Base-by-base conservation (phyloP, 2,888 invertebrate genomes). In the Brachypalpus laphriformis region DNA sequence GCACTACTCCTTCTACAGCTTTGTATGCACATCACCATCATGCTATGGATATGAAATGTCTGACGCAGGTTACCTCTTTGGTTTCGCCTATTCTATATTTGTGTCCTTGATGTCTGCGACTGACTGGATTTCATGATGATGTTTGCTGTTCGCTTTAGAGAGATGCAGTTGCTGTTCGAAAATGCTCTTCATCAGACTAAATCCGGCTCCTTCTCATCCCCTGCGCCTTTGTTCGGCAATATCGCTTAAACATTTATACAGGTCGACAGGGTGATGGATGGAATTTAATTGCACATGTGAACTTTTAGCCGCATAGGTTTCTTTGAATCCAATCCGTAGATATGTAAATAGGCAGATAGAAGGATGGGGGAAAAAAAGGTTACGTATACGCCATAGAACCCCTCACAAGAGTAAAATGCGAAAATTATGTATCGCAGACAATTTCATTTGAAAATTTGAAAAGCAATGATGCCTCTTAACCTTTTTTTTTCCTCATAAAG, bases 51-150 rank as follows among this genome's bases (percentile, higher is more conserved):
- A 61, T 70, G 22, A 70, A 68, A 63, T 77, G 63, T 77, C 70
- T 68, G 77, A 54, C 16, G 65, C 31, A 66, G 68, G 22, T 61
- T 59, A 65, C 59, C 59, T 47, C 54, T 72, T 66, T 42, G 63
- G 63, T 49, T 71, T 42, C 16, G 7, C 40, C 8, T 37, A 57
- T 28, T 71, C 51, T 42, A 42, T 42, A 34, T 61, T 16, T 68
- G 65, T 14, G 77, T 51, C 66, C 77, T 82, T 77, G 77, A 77
- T 77, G 66, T 61, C 77, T 66, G 54, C 28, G 37, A 37, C 31
- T 34, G 65, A 49, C 65, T 66, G 40, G 72, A 20, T 54, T 57
- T 49, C 65, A 59, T 74, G 51, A 59, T 74, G 51, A 81, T 81
- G 75, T 81, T 81, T 81, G 81, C 68, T 8, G 16, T 56, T 65